Evolutionary conservation across 2,113 vertebrate genomes (phyloP).

Genomic region (Bambusicola thoracicus): DNA sequence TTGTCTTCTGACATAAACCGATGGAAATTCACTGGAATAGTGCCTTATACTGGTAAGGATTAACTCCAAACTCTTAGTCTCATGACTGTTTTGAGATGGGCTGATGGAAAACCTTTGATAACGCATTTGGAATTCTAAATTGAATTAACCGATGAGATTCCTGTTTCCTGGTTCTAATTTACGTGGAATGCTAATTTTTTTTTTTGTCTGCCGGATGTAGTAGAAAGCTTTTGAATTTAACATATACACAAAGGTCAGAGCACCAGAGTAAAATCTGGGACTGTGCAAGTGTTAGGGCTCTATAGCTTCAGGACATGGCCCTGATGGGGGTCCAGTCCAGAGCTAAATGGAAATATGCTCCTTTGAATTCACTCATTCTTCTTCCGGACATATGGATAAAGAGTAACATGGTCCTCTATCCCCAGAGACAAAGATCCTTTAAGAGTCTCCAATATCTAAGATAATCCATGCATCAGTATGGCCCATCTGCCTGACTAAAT

Average conservation of each 20-base stretch:
- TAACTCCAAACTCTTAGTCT: background rate
- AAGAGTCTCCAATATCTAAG: slow-evolving; percentile 15
- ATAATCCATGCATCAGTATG: background rate
- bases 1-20: background rate
- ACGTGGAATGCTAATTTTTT: slow-evolving; percentile 44
- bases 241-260: slow-evolving; percentile 50
- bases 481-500: slow-evolving; percentile 36
- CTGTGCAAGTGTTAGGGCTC: no score
- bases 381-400: slow-evolving; percentile 41
- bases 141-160: slow-evolving; percentile 30
- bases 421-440: slow-evolving; percentile 36
- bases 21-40: background rate
- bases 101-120: slow-evolving; percentile 22
- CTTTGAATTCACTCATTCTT: slow-evolving; percentile 61
- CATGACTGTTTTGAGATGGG: background rate
- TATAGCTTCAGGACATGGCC: slow-evolving; percentile 62
- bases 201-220: slow-evolving; percentile 56
- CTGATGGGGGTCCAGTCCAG: slow-evolving; percentile 38
- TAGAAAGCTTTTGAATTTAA: slow-evolving; percentile 54
- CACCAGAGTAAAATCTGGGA: background rate
- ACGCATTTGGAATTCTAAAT: slow-evolving; percentile 37
- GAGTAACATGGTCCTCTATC: background rate
- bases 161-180: slow-evolving; percentile 58
- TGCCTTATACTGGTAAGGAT: background rate
- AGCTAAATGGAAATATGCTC: slow-evolving; percentile 42